Evolutionary conservation across 2,888 invertebrate species (phyloP).

Genomic region (Sinotaia quadrata): DNA sequence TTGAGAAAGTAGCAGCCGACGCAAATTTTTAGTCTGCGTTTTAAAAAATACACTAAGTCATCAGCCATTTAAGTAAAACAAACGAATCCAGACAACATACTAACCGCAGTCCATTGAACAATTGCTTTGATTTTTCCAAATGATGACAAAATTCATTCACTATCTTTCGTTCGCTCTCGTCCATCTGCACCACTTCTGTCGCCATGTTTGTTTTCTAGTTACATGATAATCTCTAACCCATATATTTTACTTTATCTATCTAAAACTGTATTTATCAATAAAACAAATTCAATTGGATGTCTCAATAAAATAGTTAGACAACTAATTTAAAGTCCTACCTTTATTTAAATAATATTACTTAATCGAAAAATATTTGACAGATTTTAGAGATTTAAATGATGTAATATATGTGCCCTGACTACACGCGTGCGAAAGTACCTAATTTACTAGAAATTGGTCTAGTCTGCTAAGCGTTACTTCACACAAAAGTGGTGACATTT

Average conservation of each 20-base stretch:
- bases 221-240: constrained; percentile 20
- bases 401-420: too few relatives aligned
- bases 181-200: constrained; percentile 51
- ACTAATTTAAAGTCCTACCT: too few relatives aligned
- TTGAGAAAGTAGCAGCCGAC: constrained; percentile 17
- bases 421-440: too few relatives aligned
- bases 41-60: not conserved
- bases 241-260: too few relatives aligned
- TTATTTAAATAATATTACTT: too few relatives aligned
- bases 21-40: not conserved
- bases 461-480: too few relatives aligned
- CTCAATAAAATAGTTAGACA: too few relatives aligned
- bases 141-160: constrained; percentile 96
- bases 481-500: too few relatives aligned
- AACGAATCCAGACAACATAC: constrained; percentile 29
- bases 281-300: too few relatives aligned
- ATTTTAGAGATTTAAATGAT: too few relatives aligned
- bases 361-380: too few relatives aligned
- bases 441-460: too few relatives aligned
- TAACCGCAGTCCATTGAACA: constrained; percentile 95
- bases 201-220: constrained; percentile 47
- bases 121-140: constrained; percentile 95
- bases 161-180: constrained; percentile 75
- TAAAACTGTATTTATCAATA: not conserved
- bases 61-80: not conserved